Base-by-base conservation (phyloP, 2,888 invertebrate genomes). In the Drosophila birchii region DNA sequence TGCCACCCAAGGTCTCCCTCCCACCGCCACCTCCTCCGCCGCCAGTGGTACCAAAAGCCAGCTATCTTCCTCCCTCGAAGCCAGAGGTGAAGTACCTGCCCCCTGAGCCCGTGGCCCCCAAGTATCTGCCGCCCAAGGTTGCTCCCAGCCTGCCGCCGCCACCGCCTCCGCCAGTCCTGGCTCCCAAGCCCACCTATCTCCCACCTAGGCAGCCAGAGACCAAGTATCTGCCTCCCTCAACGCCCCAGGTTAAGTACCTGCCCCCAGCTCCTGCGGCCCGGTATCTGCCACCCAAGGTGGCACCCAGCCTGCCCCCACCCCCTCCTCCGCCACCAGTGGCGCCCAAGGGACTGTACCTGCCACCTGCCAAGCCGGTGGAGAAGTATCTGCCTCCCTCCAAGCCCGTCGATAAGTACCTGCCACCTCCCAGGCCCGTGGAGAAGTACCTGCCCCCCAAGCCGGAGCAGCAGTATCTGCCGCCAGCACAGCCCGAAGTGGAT, bases 51-150 rank as follows among this genome's bases (percentile, higher is more conserved):
- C 73, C 78, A 11, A 69, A 74, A 54, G 16, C 64, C 0, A 49
- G 57, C 18, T 83, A 83, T 29, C 68, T 79, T 9, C 70, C 81
- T 0, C 72, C 72, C n/a, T n/a, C 71, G 1, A 56, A 72, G 44
- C 72, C 72, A 8, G 56, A 74, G 23, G 38, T 59, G 18, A 41
- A 57, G 41, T 68, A 68, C 7, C 47, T 68, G 72, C 68, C 68
- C 1, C 68, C 68, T 6, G 67, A 57, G 3, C 67, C 71, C 0
- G 71, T 72, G 18, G 74, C 78, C 3, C 51, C 51, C 1, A 88
- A 86, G 49, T 80, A 88, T 56, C 58, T 88, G 73, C 88, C 90
- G 9, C 78, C 85, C 8, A 89, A 89, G 58, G 71, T 89, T 9
- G 58, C 80, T 32, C 72, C 85, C 12, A 76, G 67, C 16, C 32